phyloP scores from a whole-genome alignment of 2,797 vertebrate species.

The Chelon labrosus region DNA sequence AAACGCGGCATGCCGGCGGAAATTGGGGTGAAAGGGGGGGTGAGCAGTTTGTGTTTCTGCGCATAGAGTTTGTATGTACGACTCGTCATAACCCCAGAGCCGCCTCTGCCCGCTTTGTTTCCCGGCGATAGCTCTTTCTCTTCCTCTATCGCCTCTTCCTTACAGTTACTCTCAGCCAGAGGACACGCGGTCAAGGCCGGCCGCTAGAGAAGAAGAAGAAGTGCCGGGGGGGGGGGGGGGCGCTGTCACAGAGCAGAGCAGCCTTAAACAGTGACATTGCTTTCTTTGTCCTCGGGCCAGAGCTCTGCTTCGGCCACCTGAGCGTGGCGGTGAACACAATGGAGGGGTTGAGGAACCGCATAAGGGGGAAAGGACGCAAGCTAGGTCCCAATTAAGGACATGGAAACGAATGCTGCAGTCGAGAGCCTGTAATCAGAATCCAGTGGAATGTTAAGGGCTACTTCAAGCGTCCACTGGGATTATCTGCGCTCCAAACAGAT shows the following conservation, averaged over 20 bases:
- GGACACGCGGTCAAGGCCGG: constrained; percentile 38
- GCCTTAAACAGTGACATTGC: constrained; percentile 58
- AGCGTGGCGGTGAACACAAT: constrained; percentile 56
- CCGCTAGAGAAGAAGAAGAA: constrained; percentile 38
- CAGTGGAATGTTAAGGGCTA: constrained; percentile 34
- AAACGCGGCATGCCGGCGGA: constrained; percentile 28
- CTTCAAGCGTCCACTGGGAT: constrained; percentile 17
- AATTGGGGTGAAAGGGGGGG: constrained; percentile 57
- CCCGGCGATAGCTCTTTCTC: constrained; percentile 24
- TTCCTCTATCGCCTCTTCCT: constrained; percentile 21
- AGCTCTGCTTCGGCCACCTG: constrained; percentile 46
- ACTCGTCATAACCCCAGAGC: constrained; percentile 28
- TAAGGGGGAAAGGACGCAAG: constrained; percentile 26
- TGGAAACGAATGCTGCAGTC: constrained; percentile 35
- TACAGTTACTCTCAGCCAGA: constrained; percentile 25
- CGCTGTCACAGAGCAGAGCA: constrained; percentile 53
- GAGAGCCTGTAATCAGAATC: constrained; percentile 47
- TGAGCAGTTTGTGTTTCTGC: constrained; percentile 30
- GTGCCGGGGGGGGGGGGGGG: constrained; percentile 35
- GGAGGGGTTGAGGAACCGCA: constrained; percentile 32
- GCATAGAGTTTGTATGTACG: constrained; percentile 38
- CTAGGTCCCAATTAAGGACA: constrained; percentile 47
- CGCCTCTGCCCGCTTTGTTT: neutral
- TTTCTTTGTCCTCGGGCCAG: constrained; percentile 55
- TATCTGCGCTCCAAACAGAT: constrained; percentile 19